Percentiles rank a stretch among this genome's conserved stretches.
Evolutionary conservation across 2,797 vertebrate species (phyloP).

Genomic region (Sternotherus odoratus): DNA sequence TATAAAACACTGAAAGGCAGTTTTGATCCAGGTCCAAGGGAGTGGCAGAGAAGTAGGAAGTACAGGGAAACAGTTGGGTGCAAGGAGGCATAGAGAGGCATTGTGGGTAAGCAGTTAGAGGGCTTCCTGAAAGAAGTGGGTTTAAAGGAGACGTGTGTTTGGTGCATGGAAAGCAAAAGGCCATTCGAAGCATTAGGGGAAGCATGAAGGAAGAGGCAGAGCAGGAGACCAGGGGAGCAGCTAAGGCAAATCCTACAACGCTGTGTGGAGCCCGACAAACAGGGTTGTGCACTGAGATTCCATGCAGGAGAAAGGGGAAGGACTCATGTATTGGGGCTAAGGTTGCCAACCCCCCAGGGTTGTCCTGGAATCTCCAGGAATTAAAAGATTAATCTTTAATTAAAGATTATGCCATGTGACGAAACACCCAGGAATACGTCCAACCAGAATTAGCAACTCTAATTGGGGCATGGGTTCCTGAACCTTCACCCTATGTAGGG

Average conservation of each 20-base stretch:
- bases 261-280: not conserved
- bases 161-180: conserved; percentile 10
- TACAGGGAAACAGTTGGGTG: not conserved
- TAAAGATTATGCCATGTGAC: too few species aligned
- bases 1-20: not conserved
- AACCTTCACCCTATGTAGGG: not conserved
- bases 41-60: not conserved
- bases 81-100: not conserved
- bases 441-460: too few species aligned
- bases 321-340: not conserved
- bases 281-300: not conserved
- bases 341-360: not conserved
- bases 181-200: not conserved
- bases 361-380: too few species aligned
- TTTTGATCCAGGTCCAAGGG: accelerated
- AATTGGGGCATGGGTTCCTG: not conserved
- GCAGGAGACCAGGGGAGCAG: not conserved
- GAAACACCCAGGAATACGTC: too few species aligned
- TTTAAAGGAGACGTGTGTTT: not conserved
- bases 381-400: too few species aligned
- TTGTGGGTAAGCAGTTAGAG: not conserved
- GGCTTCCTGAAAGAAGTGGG: not conserved
- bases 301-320: not conserved
- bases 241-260: not conserved
- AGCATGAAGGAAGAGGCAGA: not conserved